Evolutionary conservation across 2,797 vertebrate genomes (phyloP).

Genomic region (Tenualosa ilisha): DNA sequence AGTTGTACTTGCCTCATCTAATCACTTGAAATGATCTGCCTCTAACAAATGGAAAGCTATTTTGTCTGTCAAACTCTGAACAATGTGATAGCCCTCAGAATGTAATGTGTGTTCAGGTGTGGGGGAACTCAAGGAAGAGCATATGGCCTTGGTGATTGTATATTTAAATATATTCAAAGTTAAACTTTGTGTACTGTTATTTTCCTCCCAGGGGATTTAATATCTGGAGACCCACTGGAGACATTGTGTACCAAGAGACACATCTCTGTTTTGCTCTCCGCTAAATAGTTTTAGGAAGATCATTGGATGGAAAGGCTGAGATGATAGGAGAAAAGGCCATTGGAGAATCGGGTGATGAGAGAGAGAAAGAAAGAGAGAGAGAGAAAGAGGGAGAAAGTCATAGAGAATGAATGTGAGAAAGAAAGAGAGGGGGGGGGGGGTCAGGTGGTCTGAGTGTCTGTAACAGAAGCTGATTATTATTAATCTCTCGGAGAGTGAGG

Average conservation of each 20-base stretch:
- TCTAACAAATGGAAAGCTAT: too few relatives aligned
- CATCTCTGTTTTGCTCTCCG: neutral
- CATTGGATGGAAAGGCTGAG: neutral
- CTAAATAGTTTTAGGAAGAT: neutral
- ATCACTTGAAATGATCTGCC: too few relatives aligned
- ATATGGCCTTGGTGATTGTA: too few relatives aligned
- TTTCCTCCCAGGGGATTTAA: too few relatives aligned
- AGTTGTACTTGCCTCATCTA: too few relatives aligned
- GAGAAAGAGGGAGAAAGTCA: neutral
- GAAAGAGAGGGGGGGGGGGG: neutral
- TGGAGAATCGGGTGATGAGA: neutral
- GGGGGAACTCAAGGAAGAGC: too few relatives aligned
- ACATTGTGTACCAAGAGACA: neutral
- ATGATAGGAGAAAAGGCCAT: neutral
- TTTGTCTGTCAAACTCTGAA: too few relatives aligned
- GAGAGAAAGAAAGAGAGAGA: neutral
- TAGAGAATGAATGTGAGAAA: neutral
- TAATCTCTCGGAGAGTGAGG: neutral
- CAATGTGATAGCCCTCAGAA: too few relatives aligned
- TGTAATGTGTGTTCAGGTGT: too few relatives aligned
- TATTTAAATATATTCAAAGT: too few relatives aligned
- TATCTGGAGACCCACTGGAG: neutral
- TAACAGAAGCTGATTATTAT: conserved; percentile 6
- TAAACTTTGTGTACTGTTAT: too few relatives aligned
- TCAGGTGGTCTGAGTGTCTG: neutral